These are phyloP conservation scores for Tangara arthus DNA, from an alignment of 2,797 vertebrate species.

Conservation along the genomic window DNA sequence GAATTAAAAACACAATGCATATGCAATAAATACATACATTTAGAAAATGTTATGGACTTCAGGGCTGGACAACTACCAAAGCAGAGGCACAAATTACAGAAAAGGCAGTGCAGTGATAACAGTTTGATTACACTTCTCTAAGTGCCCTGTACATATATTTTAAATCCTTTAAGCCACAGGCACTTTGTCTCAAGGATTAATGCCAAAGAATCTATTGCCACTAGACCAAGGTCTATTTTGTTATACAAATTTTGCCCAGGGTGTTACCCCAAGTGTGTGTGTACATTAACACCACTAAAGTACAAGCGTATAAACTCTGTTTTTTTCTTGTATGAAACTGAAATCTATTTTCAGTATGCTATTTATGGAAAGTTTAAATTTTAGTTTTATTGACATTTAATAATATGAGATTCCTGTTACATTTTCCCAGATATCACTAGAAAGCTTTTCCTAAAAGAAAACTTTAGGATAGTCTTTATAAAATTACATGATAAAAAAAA, in stretches of 20 bases:
- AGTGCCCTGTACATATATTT: background rate
- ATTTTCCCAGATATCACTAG: background rate
- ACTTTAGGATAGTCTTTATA: background rate
- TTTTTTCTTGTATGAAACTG: background rate
- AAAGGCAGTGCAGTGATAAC: background rate
- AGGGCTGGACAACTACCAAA: background rate
- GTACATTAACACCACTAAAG: background rate
- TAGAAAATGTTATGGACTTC: background rate
- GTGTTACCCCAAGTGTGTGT: background rate
- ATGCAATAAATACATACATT: background rate
- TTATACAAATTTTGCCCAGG: background rate
- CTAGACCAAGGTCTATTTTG: background rate
- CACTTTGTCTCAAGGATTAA: background rate
- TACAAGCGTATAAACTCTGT: background rate
- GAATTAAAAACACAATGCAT: background rate
- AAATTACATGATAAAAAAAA: background rate
- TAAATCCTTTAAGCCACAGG: background rate
- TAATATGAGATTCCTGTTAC: background rate
- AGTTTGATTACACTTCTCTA: background rate
- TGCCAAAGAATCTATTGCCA: background rate
- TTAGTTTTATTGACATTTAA: background rate
- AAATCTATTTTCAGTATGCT: background rate
- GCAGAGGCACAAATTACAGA: background rate
- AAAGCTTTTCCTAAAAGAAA: background rate
- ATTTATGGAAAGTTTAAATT: background rate